A percentile compares a stretch with the other conserved stretches of the same genome.
Evolutionary conservation across 2,113 vertebrate genomes (phyloP).

Genomic region (Scatophagus argus): DNA sequence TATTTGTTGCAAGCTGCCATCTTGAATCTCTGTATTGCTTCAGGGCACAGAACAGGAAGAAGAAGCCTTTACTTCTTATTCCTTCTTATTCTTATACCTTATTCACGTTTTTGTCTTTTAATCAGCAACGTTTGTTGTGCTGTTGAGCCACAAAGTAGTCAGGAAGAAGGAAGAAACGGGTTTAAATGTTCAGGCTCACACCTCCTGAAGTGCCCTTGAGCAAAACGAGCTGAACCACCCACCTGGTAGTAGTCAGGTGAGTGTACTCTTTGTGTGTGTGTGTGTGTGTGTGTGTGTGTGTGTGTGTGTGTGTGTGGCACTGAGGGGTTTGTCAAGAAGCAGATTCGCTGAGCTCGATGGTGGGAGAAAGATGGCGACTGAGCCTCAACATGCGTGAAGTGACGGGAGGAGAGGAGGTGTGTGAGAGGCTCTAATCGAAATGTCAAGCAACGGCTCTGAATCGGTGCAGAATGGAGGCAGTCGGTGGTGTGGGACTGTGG

Average conservation of each 20-base stretch:
- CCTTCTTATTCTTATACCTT: too few relatives aligned
- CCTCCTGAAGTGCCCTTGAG: conserved; percentile 24
- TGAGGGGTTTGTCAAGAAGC: not conserved
- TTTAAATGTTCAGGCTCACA: not conserved
- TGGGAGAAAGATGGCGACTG: conserved; percentile 31
- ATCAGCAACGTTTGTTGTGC: too few relatives aligned
- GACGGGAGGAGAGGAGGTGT: conserved; percentile 27
- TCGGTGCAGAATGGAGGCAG: conserved; percentile 27
- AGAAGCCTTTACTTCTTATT: too few relatives aligned
- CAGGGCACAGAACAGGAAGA: too few relatives aligned
- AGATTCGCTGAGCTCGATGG: conserved; percentile 8
- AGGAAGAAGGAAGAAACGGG: not conserved
- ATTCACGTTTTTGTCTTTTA: too few relatives aligned
- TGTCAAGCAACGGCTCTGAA: conserved; percentile 51
- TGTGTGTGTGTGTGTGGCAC: conserved; percentile 9
- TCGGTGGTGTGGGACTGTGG: conserved; percentile 19
- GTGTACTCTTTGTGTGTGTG: conserved; percentile 8
- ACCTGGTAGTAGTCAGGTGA: conserved; percentile 15
- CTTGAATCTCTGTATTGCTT: not conserved
- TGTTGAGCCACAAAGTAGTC: too few relatives aligned
- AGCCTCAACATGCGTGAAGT: conserved; percentile 44
- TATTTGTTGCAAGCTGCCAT: not conserved
- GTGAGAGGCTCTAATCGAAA: conserved; percentile 48
- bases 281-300: conserved; percentile 17
- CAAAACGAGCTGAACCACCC: conserved; percentile 17